phyloP scores from a whole-genome alignment of 30 jellyfish, hydroid and myxozoan species.

The Nemopilema nomurai region DNA sequence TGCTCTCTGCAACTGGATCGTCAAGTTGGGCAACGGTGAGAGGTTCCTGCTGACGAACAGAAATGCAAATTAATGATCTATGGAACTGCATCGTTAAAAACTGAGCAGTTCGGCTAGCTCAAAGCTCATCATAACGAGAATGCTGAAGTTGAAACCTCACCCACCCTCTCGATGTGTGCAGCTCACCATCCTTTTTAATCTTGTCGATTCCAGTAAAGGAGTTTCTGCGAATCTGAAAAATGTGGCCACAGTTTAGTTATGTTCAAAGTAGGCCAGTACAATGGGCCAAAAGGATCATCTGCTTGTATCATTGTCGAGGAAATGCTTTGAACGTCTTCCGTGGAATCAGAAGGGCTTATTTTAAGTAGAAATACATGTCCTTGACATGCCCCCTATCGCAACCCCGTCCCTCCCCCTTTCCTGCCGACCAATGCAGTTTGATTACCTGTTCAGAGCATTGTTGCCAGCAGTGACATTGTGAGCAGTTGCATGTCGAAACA shows the following conservation, averaged over 20 bases:
- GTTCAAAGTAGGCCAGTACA: no score
- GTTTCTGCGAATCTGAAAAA: conserved; percentile 42
- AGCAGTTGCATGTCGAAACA: conserved; percentile 53
- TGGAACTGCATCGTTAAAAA: no score
- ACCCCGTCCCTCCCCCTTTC: no score
- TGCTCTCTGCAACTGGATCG: conserved; percentile 63
- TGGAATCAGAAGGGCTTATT: no score
- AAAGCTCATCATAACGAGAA: not conserved
- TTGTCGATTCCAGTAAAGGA: conserved; percentile 32
- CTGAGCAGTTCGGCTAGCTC: not conserved
- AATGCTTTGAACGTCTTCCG: no score
- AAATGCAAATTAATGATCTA: no score
- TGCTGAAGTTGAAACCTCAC: not conserved
- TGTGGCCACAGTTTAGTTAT: not conserved
- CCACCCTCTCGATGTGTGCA: conserved; percentile 12
- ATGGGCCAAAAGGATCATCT: no score
- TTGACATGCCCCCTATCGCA: no score
- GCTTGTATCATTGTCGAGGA: no score
- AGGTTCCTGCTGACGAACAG: conserved; percentile 14
- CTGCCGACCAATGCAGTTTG: no score
- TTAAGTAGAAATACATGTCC: no score
- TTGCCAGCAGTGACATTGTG: conserved; percentile 61
- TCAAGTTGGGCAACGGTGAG: conserved; percentile 18
- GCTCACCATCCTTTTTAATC: conserved; percentile 21
- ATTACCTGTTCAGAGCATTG: conserved; percentile 63